Percentiles rank a stretch among this genome's conserved stretches.
Conservation (phyloP, 2,113 vertebrate species). For the Baryphthengus martii region DNA sequence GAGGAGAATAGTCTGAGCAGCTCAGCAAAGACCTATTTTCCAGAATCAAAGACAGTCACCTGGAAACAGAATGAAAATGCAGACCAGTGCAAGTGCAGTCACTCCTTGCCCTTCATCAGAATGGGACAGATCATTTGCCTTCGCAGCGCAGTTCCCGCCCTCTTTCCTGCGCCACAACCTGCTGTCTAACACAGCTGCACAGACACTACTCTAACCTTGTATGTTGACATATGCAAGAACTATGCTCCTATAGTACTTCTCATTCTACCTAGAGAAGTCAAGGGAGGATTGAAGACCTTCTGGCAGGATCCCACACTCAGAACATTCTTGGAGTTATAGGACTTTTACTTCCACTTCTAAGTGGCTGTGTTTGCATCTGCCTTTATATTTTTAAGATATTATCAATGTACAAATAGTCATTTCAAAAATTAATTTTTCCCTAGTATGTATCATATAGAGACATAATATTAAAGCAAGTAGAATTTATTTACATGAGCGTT, state of each 20-base stretch:
- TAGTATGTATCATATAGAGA: background rate
- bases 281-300: background rate
- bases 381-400: background rate
- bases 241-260: background rate
- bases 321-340: background rate
- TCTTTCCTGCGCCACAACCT: background rate
- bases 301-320: background rate
- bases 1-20: background rate
- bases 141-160: background rate
- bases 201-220: background rate
- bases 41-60: background rate
- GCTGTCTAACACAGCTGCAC: background rate
- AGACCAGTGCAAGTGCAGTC: background rate
- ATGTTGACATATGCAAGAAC: background rate
- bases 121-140: background rate
- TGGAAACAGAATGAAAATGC: background rate
- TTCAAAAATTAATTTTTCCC: background rate
- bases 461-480: background rate
- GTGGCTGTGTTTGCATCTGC: background rate
- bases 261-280: background rate
- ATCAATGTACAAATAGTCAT: background rate
- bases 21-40: background rate
- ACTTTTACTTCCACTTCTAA: background rate
- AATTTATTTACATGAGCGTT: background rate
- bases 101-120: background rate